Base-by-base conservation (phyloP, 2,888 invertebrate species). In the Drosophila eohydei region DNA sequence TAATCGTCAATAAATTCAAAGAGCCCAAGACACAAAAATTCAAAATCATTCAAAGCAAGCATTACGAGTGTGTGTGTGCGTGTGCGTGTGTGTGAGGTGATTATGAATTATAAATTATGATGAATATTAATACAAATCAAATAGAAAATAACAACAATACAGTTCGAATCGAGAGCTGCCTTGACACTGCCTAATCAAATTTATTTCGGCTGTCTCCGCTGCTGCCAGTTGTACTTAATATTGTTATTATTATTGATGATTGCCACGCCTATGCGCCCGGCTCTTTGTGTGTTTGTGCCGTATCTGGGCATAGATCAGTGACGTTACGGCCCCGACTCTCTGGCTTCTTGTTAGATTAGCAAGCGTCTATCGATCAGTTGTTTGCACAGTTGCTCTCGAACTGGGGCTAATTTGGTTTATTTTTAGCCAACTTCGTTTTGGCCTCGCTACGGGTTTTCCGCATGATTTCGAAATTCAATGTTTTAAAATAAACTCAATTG, bases 301-400 rank as follows among this genome's bases (percentile, higher is more conserved):
- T 71, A 73, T 71, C 72, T 73, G 57, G 34, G 14, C 58, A 28
- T 11, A 68, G 77, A 76, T 76, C 77, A 69, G 65, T 44, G 48
- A 64, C 57, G 48, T 32, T 61, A 4, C 12, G 41, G 28, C 28
- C 40, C 16, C 60, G 44, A 21, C 34, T 57, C 34, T 57, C 32
- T 34, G 38, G 36, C 9, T 41, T 34, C 8, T 41, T 26, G 8
- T 30, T 43, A 51, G 52, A 64, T 63, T 44, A 21, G 21, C 36
- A 46, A 44, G 54, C 40, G 60, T 60, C 60, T 78, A 82, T 82
- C 82, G 86, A 83, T 83, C 70, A 58, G 48, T 48, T 68, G 65
- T 88, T 84, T 84, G 66, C 64, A 84, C 84, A 84, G 84, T 88
- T 88, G 80, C 60, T 60, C 44, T 67, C 67, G 58, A 60, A 65